Conservation (phyloP, 2,888 invertebrate genomes). For the Copidosoma aretas region DNA sequence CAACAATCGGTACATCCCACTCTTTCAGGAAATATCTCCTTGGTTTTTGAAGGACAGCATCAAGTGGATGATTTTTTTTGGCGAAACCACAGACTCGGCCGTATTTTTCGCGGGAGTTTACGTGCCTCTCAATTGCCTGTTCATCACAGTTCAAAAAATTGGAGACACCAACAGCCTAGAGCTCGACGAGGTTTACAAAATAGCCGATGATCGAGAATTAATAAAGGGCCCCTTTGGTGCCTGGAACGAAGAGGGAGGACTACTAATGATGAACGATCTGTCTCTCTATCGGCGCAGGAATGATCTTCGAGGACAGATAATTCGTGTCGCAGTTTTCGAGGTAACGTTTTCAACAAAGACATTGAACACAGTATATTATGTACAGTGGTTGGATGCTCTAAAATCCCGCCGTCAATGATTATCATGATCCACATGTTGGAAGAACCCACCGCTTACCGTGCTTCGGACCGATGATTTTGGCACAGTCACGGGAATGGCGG, state of each 20-base stretch:
- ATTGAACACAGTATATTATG: too few species aligned
- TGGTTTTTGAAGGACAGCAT: slow-evolving; percentile 60
- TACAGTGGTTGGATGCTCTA: too few species aligned
- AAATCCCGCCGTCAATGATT: too few species aligned
- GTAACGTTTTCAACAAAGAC: too few species aligned
- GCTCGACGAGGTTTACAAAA: slow-evolving; percentile 55
- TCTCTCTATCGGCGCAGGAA: slow-evolving; percentile 55
- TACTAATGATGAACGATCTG: slow-evolving; percentile 47
- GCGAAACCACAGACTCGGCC: slow-evolving; percentile 46
- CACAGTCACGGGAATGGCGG: too few species aligned
- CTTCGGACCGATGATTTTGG: too few species aligned
- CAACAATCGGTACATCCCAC: too few species aligned
- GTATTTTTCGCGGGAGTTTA: slow-evolving; percentile 53
- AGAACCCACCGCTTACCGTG: too few species aligned
- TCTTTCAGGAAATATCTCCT: slow-evolving; percentile 50
- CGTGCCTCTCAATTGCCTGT: slow-evolving; percentile 55
- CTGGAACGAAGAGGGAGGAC: slow-evolving; percentile 48
- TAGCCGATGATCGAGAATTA: slow-evolving; percentile 47
- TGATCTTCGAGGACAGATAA: slow-evolving; percentile 52
- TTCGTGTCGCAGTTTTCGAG: slow-evolving; percentile 53
- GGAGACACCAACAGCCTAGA: slow-evolving; percentile 42
- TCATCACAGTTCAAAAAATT: slow-evolving; percentile 48
- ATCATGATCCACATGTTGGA: too few species aligned
- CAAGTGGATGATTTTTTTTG: slow-evolving; percentile 57
- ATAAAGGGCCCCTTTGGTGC: slow-evolving; percentile 48